Base-by-base conservation (phyloP, 64 coral and sea anemone genomes). In the Astreopora myriophthalma region DNA sequence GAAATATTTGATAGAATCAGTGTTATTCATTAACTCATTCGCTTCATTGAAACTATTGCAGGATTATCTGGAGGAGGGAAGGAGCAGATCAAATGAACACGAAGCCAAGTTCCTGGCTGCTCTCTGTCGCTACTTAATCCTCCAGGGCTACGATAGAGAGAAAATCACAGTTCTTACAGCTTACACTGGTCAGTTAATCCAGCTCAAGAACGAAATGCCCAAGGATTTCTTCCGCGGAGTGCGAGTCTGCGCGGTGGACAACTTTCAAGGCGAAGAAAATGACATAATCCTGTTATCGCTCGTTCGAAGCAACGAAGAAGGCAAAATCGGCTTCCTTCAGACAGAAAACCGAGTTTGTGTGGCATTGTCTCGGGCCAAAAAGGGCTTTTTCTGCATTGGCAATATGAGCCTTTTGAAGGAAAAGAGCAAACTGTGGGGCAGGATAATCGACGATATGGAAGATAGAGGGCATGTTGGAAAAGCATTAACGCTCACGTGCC, bases 231-330 rank as follows among this genome's bases (percentile, higher is more conserved):
- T 90, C 49, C 49, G 34, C 6, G 95, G 95, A 42, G 95, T 96
- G 40, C 88, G 95, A 71, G 69, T 96, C 58, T 96, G 86, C 14
- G 91, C 95, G 19, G 95, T 96, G 24, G 95, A 96, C 63, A 96
- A 96, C 80, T 96, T 96, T 37, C 95, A 96, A 82, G 95, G 95
- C 24, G 96, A 98, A 75, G 96, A 98, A 69, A 98, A 98, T 28
- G 94, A 98, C 27, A 95, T 98, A 24, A 90, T 98, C 57, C 87
- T 98, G 20, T 75, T 98, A 31, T 98, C 96, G 4, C 94, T 98
- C 20, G 96, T 98, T 26, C 93, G 96, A 60, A 98, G 96, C 69
- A 98, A 98, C 69, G 81, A 93, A 19, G 94, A 98, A 22, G 90
- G 87, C 24, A 98, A 93, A 48, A 98, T 98, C 49, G 97, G 97